Evolutionary conservation across 2,797 vertebrate genomes (phyloP).

Genomic region (Platyrinchus mystaceus): DNA sequence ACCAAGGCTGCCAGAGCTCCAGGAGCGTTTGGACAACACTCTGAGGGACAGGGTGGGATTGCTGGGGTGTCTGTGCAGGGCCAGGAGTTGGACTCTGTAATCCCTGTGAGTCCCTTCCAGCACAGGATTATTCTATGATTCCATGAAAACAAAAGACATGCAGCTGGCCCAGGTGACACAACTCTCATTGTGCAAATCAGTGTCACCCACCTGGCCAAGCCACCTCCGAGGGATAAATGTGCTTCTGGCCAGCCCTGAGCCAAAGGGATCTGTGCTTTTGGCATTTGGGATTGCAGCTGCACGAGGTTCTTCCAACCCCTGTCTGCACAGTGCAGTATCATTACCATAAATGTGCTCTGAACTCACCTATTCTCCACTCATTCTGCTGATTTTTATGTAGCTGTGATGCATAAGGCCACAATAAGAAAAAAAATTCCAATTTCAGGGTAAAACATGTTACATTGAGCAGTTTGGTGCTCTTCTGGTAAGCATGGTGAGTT

Average conservation of each 20-base stretch:
- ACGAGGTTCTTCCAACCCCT: background rate
- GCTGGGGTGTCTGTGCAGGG: background rate
- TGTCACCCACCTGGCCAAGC: background rate
- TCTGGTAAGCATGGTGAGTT: background rate
- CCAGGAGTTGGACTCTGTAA: accelerated
- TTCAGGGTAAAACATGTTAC: accelerated
- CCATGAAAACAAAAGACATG: background rate
- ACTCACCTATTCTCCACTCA: accelerated
- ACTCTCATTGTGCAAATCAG: background rate
- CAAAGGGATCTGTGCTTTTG: background rate
- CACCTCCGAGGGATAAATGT: accelerated
- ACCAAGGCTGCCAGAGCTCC: background rate
- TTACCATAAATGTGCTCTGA: background rate
- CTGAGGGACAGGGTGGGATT: background rate
- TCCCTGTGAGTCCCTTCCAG: background rate
- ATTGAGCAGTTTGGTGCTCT: background rate
- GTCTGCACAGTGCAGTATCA: accelerated
- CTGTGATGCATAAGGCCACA: accelerated
- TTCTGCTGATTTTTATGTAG: background rate
- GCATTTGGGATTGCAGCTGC: background rate
- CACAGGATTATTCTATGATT: background rate
- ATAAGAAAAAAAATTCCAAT: background rate
- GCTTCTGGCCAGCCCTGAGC: background rate
- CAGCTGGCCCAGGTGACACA: accelerated
- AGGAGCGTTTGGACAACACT: accelerated